Conservation (phyloP, 2,797 vertebrate species). For the Phalloptychus januarius region DNA sequence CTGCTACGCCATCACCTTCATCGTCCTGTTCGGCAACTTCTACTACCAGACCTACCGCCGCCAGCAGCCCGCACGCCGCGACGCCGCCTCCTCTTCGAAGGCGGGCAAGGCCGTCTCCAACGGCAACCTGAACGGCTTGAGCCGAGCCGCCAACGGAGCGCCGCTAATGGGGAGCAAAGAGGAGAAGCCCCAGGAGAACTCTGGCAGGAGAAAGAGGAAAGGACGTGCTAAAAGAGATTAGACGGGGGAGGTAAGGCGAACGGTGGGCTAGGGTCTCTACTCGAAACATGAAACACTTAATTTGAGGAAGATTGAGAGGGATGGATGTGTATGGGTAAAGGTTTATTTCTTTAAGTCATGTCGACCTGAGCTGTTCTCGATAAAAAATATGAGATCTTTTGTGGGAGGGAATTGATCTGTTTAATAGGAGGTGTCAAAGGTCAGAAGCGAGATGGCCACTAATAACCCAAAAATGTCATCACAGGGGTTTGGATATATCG, state of each 20-base stretch:
- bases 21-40: slow-evolving; percentile 97
- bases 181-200: slow-evolving; percentile 85
- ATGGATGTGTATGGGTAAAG: slow-evolving; percentile 45
- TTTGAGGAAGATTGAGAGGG: slow-evolving; percentile 39
- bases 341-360: slow-evolving; percentile 64
- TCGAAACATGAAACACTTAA: slow-evolving; percentile 61
- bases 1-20: slow-evolving; percentile 96
- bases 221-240: slow-evolving; percentile 97
- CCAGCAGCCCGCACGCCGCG: slow-evolving; percentile 83
- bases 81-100: slow-evolving; percentile 78
- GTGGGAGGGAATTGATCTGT: slow-evolving; percentile 47
- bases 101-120: slow-evolving; percentile 85
- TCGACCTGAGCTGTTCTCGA: slow-evolving; percentile 64
- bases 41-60: slow-evolving; percentile 97
- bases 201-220: slow-evolving; percentile 91
- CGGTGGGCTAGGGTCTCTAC: slow-evolving; percentile 44
- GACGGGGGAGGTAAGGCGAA: slow-evolving; percentile 68
- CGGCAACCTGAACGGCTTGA: slow-evolving; percentile 88
- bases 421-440: slow-evolving; percentile 39
- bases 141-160: slow-evolving; percentile 86
- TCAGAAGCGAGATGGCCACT: slow-evolving; percentile 25
- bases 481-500: slow-evolving; percentile 36
- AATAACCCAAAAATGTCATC: slow-evolving; percentile 44
- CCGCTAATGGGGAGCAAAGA: slow-evolving; percentile 80
- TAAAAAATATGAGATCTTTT: slow-evolving; percentile 45